phyloP scores from a whole-genome alignment of 2,113 vertebrate species.

The Struthidea cinerea region DNA sequence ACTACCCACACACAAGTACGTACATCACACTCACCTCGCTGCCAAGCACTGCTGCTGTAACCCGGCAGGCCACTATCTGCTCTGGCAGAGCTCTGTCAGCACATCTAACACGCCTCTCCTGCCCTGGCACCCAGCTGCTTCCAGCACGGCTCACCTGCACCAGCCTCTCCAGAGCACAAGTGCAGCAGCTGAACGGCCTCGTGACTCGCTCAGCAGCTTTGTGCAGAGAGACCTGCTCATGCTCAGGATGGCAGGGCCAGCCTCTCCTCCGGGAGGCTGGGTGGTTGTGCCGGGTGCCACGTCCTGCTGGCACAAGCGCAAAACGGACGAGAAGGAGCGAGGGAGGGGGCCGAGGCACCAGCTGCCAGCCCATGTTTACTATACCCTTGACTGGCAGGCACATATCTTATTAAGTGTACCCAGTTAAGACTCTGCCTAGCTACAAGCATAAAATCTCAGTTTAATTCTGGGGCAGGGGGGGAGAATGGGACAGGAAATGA shows the following conservation, averaged over 20 bases:
- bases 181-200: not conserved
- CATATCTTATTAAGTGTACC: not conserved
- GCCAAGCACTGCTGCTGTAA: not conserved
- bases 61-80: not conserved
- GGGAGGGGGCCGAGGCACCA: not conserved
- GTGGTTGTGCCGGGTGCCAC: not conserved
- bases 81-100: not conserved
- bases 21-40: fast-evolving
- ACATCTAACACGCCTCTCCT: not conserved
- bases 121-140: not conserved
- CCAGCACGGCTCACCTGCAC: not conserved
- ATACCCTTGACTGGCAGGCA: not conserved
- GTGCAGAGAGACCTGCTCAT: fast-evolving
- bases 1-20: fast-evolving
- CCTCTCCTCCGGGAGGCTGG: fast-evolving
- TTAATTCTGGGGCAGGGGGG: not conserved
- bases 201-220: not conserved
- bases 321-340: not conserved
- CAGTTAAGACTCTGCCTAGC: not conserved
- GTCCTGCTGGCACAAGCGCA: not conserved
- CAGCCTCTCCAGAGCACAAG: not conserved
- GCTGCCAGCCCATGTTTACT: not conserved
- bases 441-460: not conserved
- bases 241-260: not conserved
- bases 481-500: fast-evolving